A percentile compares a stretch with the other conserved stretches of the same genome.
Evolutionary conservation across 2,113 vertebrate species (phyloP).

Genomic region (Etia nguti): DNA sequence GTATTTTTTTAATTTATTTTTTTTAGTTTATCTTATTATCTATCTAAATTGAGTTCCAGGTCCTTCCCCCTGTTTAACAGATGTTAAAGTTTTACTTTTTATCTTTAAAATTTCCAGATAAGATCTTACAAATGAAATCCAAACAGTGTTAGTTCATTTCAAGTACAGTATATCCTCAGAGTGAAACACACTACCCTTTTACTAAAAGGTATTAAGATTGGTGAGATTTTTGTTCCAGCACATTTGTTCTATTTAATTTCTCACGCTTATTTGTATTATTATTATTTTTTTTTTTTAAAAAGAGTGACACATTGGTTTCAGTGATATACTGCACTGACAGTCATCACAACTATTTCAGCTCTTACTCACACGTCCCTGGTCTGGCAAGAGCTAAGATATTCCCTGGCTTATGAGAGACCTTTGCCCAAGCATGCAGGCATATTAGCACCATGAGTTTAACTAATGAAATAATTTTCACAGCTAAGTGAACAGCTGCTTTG

Average conservation of each 20-base stretch:
- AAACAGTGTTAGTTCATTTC: neutral
- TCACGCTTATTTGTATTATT: neutral
- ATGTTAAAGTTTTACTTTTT: neutral
- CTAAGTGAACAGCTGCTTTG: neutral
- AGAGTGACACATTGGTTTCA: neutral
- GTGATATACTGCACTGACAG: neutral
- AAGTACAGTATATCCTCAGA: neutral
- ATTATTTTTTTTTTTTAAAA: accelerated
- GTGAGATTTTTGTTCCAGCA: neutral
- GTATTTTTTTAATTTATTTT: neutral
- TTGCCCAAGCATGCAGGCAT: constrained; percentile 12
- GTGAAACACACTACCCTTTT: neutral
- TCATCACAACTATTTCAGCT: neutral
- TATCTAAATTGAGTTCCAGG: constrained; percentile 37
- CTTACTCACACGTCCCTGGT: neutral
- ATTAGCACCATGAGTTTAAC: neutral
- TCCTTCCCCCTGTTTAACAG: neutral
- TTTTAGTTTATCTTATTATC: constrained; percentile 17
- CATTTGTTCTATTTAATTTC: neutral
- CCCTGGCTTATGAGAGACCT: neutral
- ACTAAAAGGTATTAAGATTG: neutral
- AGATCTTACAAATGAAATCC: neutral
- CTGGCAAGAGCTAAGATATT: neutral
- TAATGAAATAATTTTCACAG: neutral
- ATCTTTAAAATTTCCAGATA: neutral